Percentiles rank a stretch among this genome's conserved stretches.
These are phyloP conservation scores for Myopa testacea DNA, from an alignment of 2,888 invertebrate genomes.

Conservation along the genomic window DNA sequence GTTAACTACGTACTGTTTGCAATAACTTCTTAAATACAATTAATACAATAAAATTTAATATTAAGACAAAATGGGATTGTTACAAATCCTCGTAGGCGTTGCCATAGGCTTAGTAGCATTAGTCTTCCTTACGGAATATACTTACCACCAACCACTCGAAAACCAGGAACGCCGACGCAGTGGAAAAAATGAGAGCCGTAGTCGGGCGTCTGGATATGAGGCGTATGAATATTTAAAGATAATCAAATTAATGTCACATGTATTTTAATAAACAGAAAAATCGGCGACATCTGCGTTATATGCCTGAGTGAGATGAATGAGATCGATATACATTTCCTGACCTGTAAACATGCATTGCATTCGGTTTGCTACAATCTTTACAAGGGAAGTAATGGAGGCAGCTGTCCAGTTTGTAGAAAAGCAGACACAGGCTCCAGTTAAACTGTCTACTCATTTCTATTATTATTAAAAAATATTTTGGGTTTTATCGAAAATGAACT, in stretches of 20 bases:
- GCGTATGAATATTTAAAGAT: slow-evolving; percentile 1
- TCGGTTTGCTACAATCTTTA: slow-evolving; percentile 27
- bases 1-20: too few species aligned
- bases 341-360: slow-evolving; percentile 54
- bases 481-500: not conserved
- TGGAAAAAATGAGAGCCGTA: not conserved
- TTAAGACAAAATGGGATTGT: not conserved
- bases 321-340: slow-evolving; percentile 38
- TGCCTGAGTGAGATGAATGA: slow-evolving; percentile 46
- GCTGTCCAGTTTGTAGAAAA: slow-evolving; percentile 24
- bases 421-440: not conserved
- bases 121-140: slow-evolving; percentile 37
- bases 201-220: not conserved
- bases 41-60: too few species aligned
- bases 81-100: slow-evolving; percentile 37
- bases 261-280: not conserved
- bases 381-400: rapidly evolving
- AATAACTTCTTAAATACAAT: too few species aligned
- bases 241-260: not conserved
- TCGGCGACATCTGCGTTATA: slow-evolving; percentile 49
- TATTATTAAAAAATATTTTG: not conserved
- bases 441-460: not conserved
- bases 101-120: slow-evolving; percentile 34
- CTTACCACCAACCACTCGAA: not conserved
- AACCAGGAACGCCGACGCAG: not conserved